Evolutionary conservation across 1,140 invertebrate genomes (phyloP).

Genomic region (Brachystomella parvula): DNA sequence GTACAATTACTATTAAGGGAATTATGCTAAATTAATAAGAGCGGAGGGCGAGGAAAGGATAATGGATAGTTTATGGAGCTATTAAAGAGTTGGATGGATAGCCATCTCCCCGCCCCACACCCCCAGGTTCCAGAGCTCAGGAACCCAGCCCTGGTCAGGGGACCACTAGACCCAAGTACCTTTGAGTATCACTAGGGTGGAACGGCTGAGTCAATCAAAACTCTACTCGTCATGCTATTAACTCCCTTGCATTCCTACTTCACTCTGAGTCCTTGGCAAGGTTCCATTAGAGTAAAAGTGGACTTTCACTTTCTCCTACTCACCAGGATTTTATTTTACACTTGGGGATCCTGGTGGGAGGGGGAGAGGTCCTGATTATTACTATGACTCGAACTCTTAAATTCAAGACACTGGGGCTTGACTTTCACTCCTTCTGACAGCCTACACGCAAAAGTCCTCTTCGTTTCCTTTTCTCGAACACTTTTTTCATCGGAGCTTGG

Average conservation of each 20-base stretch:
- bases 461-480: not conserved
- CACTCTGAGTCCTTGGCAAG: not conserved
- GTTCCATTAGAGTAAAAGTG: not conserved
- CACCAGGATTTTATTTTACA: not conserved
- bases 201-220: not conserved
- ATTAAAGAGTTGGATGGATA: slow-evolving; percentile 6
- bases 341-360: not conserved
- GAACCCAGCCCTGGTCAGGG: no score
- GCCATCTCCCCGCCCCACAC: not conserved
- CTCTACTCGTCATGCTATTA: not conserved
- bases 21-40: not conserved
- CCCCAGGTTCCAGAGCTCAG: no score
- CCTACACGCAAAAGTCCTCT: not conserved
- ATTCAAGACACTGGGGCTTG: not conserved
- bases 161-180: not conserved
- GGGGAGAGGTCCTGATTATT: not conserved
- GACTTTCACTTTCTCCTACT: not conserved
- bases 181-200: not conserved
- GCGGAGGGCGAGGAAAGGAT: not conserved
- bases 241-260: not conserved
- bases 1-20: slow-evolving; percentile 42
- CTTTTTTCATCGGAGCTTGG: not conserved
- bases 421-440: not conserved
- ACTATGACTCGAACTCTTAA: not conserved
- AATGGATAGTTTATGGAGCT: not conserved